A percentile compares a stretch with the other conserved stretches of the same genome.
Conservation (phyloP, 2,113 vertebrate species). For the Stictonetta naevosa region DNA sequence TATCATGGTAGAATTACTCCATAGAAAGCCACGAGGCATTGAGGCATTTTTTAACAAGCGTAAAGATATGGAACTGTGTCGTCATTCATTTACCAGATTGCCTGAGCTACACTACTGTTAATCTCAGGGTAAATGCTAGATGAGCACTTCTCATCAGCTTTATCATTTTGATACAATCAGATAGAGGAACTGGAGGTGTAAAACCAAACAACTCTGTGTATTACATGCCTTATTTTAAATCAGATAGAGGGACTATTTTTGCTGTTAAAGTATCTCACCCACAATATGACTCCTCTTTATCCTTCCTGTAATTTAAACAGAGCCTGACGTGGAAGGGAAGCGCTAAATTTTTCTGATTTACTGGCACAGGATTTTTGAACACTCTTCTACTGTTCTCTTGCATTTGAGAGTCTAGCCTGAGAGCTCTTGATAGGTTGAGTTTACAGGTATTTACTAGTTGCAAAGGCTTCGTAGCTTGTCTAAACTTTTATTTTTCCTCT, state of each 20-base stretch:
- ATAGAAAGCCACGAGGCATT: neutral
- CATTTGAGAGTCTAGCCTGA: neutral
- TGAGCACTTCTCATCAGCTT: neutral
- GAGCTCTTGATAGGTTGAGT: neutral
- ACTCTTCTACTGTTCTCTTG: neutral
- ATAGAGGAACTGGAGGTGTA: neutral
- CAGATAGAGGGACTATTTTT: neutral
- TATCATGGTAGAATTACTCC: neutral
- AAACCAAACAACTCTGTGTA: neutral
- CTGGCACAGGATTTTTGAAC: neutral
- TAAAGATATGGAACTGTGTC: neutral
- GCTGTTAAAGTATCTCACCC: neutral
- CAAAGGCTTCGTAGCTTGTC: neutral
- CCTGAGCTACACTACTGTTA: neutral
- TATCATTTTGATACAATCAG: neutral
- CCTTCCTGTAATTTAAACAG: neutral
- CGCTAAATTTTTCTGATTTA: fast-evolving
- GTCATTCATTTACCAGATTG: neutral
- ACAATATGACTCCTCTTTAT: neutral
- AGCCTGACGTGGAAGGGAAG: neutral
- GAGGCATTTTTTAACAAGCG: neutral
- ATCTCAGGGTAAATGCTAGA: neutral
- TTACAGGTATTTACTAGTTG: neutral
- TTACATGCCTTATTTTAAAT: neutral
- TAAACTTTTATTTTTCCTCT: neutral